A percentile compares a stretch with the other conserved stretches of the same genome.
These are phyloP conservation scores for Tetragonisca angustula DNA, from an alignment of 2,888 invertebrate genomes.

Conservation along the genomic window DNA sequence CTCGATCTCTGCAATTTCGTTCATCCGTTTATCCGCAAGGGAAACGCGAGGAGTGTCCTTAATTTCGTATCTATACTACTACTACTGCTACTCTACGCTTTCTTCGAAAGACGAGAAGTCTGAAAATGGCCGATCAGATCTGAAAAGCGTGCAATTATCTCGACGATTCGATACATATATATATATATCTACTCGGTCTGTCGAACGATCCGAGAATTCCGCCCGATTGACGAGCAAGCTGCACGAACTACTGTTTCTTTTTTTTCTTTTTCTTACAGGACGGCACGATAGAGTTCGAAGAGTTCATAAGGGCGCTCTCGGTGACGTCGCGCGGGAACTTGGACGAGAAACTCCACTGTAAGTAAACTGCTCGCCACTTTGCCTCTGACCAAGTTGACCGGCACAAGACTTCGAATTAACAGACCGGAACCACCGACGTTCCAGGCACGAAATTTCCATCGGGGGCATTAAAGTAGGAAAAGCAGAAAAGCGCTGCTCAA, in stretches of 20 bases:
- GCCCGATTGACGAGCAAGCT: neutral
- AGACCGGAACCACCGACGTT: neutral
- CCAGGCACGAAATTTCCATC: neutral
- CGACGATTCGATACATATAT: neutral
- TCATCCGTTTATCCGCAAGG: no score
- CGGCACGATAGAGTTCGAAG: slow-evolving; percentile 99
- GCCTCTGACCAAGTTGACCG: neutral
- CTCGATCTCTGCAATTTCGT: no score
- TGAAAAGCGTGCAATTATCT: neutral
- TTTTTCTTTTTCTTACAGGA: slow-evolving; percentile 88
- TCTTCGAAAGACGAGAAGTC: neutral
- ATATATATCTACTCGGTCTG: no score
- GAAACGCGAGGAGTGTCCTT: neutral
- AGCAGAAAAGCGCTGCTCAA: no score
- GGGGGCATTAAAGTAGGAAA: no score
- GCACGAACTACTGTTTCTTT: slow-evolving; percentile 25
- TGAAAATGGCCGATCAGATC: neutral
- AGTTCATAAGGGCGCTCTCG: slow-evolving; percentile 98
- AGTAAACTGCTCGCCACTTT: slow-evolving; percentile 84
- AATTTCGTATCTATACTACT: neutral
- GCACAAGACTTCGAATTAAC: neutral
- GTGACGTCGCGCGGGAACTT: slow-evolving; percentile 99
- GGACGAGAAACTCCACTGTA: slow-evolving; percentile 99
- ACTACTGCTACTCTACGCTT: neutral
- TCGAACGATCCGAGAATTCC: neutral